Evolutionary conservation across 2,888 invertebrate genomes (phyloP).

Genomic region (Ectemnius lituratus): DNA sequence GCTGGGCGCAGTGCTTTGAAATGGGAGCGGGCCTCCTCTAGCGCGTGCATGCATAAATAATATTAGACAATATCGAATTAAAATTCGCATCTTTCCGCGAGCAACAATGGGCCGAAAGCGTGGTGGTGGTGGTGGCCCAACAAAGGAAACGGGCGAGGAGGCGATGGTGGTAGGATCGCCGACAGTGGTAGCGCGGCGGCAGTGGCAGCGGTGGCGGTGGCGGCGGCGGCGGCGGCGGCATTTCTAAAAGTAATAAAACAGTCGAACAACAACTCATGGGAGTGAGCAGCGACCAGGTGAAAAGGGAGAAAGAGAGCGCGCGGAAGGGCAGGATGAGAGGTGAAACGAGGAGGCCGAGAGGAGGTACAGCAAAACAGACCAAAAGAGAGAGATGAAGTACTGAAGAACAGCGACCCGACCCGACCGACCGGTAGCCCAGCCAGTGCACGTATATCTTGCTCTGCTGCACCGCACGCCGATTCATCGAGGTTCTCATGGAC

Average conservation of each 20-base stretch:
- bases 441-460: slow-evolving; percentile 73
- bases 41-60: slow-evolving; percentile 68
- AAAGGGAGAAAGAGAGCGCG: slow-evolving; percentile 49
- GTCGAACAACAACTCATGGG: slow-evolving; percentile 68
- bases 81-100: slow-evolving; percentile 69
- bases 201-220: slow-evolving; percentile 39
- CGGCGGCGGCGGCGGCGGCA: slow-evolving; percentile 60
- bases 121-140: slow-evolving; percentile 48
- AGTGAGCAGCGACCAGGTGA: slow-evolving; percentile 51
- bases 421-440: slow-evolving; percentile 75
- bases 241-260: slow-evolving; percentile 74
- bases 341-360: slow-evolving; percentile 59
- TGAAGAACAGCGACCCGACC: slow-evolving; percentile 75
- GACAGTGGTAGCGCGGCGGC: slow-evolving; percentile 12
- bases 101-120: slow-evolving; percentile 65
- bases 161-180: slow-evolving; percentile 23
- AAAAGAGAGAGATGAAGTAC: slow-evolving; percentile 65
- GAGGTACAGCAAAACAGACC: slow-evolving; percentile 61
- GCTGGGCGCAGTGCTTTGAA: slow-evolving; percentile 25
- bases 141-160: slow-evolving; percentile 68
- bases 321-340: slow-evolving; percentile 27
- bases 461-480: slow-evolving; percentile 69
- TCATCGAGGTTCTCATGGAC: slow-evolving; percentile 73
- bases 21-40: slow-evolving; percentile 49
- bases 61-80: slow-evolving; percentile 72